Evolutionary conservation across 23 tunicate species (phyloP), one percentile per base, ranked within the genome.

Genomic region (Oikopleura vanhoeffeni): DNA sequence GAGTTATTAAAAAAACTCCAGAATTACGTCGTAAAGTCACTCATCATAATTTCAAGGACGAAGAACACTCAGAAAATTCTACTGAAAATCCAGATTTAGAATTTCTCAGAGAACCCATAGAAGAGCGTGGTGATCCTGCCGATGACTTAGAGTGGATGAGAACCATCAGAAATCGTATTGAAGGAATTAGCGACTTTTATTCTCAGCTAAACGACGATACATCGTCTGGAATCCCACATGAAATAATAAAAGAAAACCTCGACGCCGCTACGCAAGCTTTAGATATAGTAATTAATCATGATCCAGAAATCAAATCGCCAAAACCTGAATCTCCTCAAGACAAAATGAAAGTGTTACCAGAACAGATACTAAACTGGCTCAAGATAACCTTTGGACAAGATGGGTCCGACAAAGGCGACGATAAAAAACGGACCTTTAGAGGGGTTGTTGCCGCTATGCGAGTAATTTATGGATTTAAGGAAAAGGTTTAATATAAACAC

Each of bases 371-470:
- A 4, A 32, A 33, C 79, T 71, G 79, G 79, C 79, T 71, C 2
- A 71, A 71, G 79, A 18, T 38, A 71, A 71, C 79, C 32, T 71
- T 71, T 71, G 79, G 79, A 18, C 79, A 71, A 38, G 79, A 71
- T 2, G 35, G 32, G 79, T 2, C 79, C 27, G 38, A 71, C 2
- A 28, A 18, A 18, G 38, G 38, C 2, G 35, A 18, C 79, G 79
- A 71, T 38, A 71, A 71, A 30, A 71, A 71, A 71, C 79, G 79
- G 34, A 71, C 79, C 38, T 71, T 71, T 30, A 18, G 79, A 38
- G 79, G 79, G 2, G 79, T 71, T 32, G 79, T 71, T 28, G 79
- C 79, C 35, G 79, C 79, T 32, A 71, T 71, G 79, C 27, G 79
- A 4, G 35, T 71, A 18, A 71, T 71, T 71, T 71, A 28, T 24